These are phyloP conservation scores for Drosophila colorata DNA, from an alignment of 2,888 invertebrate genomes.

Conservation along the genomic window DNA sequence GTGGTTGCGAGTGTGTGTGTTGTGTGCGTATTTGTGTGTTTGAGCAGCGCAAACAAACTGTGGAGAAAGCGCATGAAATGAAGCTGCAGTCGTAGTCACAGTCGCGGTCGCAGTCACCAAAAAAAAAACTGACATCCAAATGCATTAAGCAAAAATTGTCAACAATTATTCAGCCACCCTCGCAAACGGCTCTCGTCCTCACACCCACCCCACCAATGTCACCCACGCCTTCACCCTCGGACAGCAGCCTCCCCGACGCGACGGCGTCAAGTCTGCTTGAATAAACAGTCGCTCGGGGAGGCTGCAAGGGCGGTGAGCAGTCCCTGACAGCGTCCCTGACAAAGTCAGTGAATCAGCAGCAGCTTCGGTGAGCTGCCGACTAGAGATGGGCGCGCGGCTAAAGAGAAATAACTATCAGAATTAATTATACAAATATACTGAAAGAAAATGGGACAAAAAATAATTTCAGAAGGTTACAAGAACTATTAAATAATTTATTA, in stretches of 20 bases:
- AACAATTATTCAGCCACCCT: conserved; percentile 74
- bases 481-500: too few species aligned
- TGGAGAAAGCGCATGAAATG: conserved; percentile 38
- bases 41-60: conserved; percentile 65
- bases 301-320: conserved; percentile 1
- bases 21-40: conserved; percentile 34
- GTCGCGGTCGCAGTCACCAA: conserved; percentile 34
- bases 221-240: not conserved
- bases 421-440: not conserved
- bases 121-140: conserved; percentile 67
- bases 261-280: conserved; percentile 74
- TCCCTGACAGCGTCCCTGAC: conserved; percentile 3
- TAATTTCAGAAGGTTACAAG: too few species aligned
- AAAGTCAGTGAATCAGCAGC: conserved; percentile 58
- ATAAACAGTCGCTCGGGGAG: conserved; percentile 51
- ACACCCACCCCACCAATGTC: too few species aligned
- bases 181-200: conserved; percentile 5
- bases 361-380: conserved; percentile 1
- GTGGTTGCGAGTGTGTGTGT: conserved; percentile 5
- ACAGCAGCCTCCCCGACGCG: conserved; percentile 58
- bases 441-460: not conserved
- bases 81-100: conserved; percentile 29
- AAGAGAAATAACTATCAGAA: not conserved
- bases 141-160: conserved; percentile 81
- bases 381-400: conserved; percentile 32